A percentile compares a stretch with the other conserved stretches of the same genome.
phyloP scores from a whole-genome alignment of 2,888 invertebrate species.

The Merodon equestris region DNA sequence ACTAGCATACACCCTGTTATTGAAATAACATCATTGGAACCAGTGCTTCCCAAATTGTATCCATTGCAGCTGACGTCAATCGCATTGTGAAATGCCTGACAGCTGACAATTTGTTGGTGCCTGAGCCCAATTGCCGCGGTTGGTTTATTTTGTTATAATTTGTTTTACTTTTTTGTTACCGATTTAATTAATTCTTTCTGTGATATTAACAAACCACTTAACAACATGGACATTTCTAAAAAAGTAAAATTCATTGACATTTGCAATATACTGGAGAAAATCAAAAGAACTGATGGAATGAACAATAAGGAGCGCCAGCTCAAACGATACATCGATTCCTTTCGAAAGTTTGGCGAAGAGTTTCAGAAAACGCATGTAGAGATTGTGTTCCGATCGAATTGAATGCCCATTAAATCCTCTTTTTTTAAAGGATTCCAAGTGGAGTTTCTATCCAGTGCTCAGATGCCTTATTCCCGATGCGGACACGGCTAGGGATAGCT shows the following conservation, averaged over 20 bases:
- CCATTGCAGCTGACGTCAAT: no score
- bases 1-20: no score
- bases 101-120: no score
- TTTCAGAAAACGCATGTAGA: constrained; percentile 69
- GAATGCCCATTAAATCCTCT: not conserved
- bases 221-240: constrained; percentile 73
- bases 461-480: constrained; percentile 88
- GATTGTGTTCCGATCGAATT: not conserved
- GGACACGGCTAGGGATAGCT: constrained; percentile 89
- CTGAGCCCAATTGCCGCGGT: no score
- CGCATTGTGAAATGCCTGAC: no score
- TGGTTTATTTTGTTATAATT: no score
- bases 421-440: constrained; percentile 79
- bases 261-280: constrained; percentile 74
- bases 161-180: constrained; percentile 7
- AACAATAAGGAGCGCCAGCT: constrained; percentile 73
- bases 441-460: constrained; percentile 85
- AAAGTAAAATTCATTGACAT: constrained; percentile 75
- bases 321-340: constrained; percentile 74
- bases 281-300: constrained; percentile 70
- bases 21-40: no score
- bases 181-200: constrained; percentile 4
- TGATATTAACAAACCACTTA: constrained; percentile 1
- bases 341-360: constrained; percentile 72
- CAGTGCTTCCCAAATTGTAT: no score